These are phyloP conservation scores for Geophilus truncorum DNA, from an alignment of 2,888 invertebrate species.

Conservation along the genomic window DNA sequence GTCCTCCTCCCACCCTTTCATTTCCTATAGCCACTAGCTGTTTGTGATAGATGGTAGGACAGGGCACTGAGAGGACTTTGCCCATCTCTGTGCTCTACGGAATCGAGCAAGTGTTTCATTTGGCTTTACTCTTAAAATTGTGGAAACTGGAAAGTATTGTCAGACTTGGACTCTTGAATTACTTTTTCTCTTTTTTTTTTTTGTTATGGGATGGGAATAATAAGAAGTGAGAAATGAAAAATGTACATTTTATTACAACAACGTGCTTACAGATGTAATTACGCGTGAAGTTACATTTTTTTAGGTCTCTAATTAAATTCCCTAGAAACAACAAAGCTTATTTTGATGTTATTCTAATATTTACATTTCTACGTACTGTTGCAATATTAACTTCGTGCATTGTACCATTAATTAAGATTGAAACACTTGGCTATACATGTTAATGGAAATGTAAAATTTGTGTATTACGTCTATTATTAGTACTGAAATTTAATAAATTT, in stretches of 20 bases:
- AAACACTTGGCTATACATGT: too few species aligned
- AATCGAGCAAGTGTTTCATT: conserved; percentile 14
- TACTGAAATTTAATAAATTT: too few species aligned
- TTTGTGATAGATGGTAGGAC: conserved; percentile 2
- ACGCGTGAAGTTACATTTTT: too few species aligned
- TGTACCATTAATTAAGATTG: too few species aligned
- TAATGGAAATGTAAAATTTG: too few species aligned
- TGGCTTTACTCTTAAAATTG: conserved; percentile 18
- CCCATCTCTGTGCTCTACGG: not conserved
- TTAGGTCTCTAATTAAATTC: too few species aligned
- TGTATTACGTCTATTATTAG: too few species aligned
- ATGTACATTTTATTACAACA: not conserved
- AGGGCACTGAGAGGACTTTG: not conserved
- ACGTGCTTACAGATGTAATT: too few species aligned
- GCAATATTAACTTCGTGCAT: too few species aligned
- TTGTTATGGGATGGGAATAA: not conserved
- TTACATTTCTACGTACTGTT: too few species aligned
- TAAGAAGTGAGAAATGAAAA: not conserved
- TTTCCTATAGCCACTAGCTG: conserved; percentile 27
- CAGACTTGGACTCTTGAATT: not conserved
- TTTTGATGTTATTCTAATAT: too few species aligned
- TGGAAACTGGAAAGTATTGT: not conserved
- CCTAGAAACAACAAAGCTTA: too few species aligned
- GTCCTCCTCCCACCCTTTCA: not conserved
- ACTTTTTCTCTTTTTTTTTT: not conserved